These are phyloP conservation scores for Microcebus ravelobensis DNA, from an alignment of 2,113 vertebrate species.

Conservation along the genomic window DNA sequence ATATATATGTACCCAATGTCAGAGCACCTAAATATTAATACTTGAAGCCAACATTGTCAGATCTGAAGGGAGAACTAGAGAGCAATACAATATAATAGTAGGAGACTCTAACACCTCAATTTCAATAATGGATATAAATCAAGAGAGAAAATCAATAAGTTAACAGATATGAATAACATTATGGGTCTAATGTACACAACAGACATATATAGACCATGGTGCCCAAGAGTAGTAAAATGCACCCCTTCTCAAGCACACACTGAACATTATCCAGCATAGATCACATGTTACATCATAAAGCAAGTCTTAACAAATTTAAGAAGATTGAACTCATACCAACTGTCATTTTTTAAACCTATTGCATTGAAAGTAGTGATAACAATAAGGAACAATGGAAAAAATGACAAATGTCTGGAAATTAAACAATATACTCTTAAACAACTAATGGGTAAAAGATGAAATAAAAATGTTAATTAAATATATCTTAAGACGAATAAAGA, in stretches of 20 bases:
- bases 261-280: background rate
- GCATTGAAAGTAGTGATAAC: no score
- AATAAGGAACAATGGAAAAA: background rate
- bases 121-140: background rate
- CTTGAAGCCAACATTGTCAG: background rate
- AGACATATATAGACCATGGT: background rate
- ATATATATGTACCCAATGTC: background rate
- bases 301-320: background rate
- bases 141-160: background rate
- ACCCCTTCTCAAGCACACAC: background rate
- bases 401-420: background rate
- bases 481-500: background rate
- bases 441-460: no score
- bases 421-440: background rate
- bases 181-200: background rate
- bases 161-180: background rate
- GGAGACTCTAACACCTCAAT: background rate
- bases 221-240: background rate
- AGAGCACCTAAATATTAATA: background rate
- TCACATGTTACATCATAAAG: background rate
- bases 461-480: background rate
- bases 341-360: background rate
- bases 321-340: background rate
- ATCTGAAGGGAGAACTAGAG: background rate
- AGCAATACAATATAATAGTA: background rate